Evolutionary conservation across 2,888 invertebrate species (phyloP).

Genomic region (Cloeon dipterum): DNA sequence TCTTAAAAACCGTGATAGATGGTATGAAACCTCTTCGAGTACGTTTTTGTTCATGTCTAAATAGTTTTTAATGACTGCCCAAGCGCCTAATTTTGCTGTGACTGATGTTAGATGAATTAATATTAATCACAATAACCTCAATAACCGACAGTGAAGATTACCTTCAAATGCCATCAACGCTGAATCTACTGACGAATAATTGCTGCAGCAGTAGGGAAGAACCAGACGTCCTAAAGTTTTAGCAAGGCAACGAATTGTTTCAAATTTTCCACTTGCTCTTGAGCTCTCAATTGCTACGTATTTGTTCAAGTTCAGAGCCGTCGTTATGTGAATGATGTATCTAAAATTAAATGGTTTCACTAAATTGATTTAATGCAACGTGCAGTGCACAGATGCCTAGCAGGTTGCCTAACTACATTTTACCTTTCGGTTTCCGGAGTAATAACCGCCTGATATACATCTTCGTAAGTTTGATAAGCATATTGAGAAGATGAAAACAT

Average conservation of each 20-base stretch:
- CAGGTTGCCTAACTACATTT: too few species aligned
- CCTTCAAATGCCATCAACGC: too few species aligned
- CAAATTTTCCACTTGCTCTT: background rate
- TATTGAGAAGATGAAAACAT: background rate
- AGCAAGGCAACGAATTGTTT: background rate
- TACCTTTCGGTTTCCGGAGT: background rate
- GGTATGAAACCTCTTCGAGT: too few species aligned
- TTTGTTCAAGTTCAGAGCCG: background rate
- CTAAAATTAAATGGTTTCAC: background rate
- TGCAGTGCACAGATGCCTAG: too few species aligned
- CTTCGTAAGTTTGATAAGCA: background rate
- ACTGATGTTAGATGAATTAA: too few species aligned
- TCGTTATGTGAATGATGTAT: background rate
- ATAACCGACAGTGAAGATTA: too few species aligned
- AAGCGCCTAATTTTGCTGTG: too few species aligned
- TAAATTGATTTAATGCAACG: background rate
- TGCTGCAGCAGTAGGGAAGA: background rate
- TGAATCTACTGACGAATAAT: too few species aligned
- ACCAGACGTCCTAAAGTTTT: background rate
- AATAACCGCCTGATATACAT: background rate
- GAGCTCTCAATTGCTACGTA: background rate
- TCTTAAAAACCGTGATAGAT: too few species aligned
- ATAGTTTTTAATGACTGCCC: too few species aligned
- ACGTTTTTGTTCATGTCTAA: too few species aligned
- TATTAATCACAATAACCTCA: too few species aligned